phyloP scores from a whole-genome alignment of 2,797 vertebrate species.

The Choloepus didactylus region DNA sequence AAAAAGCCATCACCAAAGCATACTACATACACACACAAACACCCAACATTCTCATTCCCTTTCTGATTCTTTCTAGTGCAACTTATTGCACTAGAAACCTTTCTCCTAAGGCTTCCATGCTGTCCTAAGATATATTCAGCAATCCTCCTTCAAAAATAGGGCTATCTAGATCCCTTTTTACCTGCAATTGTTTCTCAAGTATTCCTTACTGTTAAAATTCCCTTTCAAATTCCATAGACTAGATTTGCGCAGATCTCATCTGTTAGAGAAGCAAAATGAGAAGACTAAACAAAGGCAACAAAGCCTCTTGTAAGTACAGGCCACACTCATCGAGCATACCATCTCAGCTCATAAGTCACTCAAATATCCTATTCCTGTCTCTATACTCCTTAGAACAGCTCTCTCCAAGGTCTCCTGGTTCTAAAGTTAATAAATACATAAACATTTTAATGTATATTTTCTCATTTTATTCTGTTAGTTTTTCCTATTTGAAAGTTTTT shows the following conservation, averaged over 20 bases:
- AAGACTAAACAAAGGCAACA: not conserved
- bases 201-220: not conserved
- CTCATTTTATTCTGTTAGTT: not conserved
- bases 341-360: not conserved
- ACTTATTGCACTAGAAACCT: not conserved
- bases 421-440: not conserved
- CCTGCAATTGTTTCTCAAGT: conserved; percentile 23
- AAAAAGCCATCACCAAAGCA: not conserved
- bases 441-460: not conserved
- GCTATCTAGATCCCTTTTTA: not conserved
- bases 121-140: not conserved
- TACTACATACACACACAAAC: not conserved
- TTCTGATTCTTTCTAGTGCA: not conserved
- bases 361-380: not conserved
- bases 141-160: not conserved
- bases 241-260: not conserved
- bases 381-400: not conserved
- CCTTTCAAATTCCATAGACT: not conserved
- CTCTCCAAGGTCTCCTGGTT: not conserved
- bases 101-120: not conserved
- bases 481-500: not conserved
- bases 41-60: not conserved
- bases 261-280: conserved; percentile 7
- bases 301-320: not conserved
- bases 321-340: not conserved